These are phyloP conservation scores for Thunnus thynnus DNA, from an alignment of 2,113 vertebrate genomes.

Conservation along the genomic window DNA sequence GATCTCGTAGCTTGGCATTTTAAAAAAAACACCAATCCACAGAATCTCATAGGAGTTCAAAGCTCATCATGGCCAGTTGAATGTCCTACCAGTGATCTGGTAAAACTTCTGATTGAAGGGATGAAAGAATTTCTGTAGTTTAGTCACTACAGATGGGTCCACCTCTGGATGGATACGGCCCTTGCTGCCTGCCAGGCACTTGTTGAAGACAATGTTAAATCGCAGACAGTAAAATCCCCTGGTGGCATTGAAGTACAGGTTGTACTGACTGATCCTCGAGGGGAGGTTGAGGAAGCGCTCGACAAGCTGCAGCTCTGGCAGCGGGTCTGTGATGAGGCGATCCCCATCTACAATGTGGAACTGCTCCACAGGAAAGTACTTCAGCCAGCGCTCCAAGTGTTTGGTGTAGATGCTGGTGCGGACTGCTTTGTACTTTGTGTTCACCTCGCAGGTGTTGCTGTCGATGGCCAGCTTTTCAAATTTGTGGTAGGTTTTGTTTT, in stretches of 20 bases:
- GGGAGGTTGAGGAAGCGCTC: conserved; percentile 96
- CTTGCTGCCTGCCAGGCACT: conserved; percentile 99
- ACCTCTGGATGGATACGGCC: conserved; percentile 96
- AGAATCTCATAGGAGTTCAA: conserved; percentile 31
- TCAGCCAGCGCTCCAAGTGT: conserved; percentile 96
- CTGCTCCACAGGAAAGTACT: conserved; percentile 95
- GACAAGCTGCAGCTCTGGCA: conserved; percentile 94
- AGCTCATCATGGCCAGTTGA: conserved; percentile 91
- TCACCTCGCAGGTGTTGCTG: conserved; percentile 92
- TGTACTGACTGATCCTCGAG: conserved; percentile 93
- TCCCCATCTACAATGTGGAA: conserved; percentile 97
- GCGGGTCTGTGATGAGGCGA: conserved; percentile 93
- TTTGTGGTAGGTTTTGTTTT: conserved; percentile 97
- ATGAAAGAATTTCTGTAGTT: conserved; percentile 96
- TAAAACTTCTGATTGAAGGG: conserved; percentile 99
- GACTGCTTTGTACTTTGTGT: conserved; percentile 97
- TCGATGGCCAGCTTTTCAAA: conserved; percentile 96
- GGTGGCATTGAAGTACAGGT: conserved; percentile 97
- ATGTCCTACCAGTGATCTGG: conserved; percentile 96
- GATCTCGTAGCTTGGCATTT: conserved; percentile 33
- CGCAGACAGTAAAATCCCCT: conserved; percentile 97
- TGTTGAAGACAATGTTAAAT: conserved; percentile 96
- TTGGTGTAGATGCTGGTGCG: conserved; percentile 98
- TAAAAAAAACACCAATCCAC: conserved; percentile 12
- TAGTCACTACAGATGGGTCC: conserved; percentile 91